Evolutionary conservation across 35 echinoderm and acorn worm species (phyloP).

Genomic region (Strongylocentrotus purpuratus): DNA sequence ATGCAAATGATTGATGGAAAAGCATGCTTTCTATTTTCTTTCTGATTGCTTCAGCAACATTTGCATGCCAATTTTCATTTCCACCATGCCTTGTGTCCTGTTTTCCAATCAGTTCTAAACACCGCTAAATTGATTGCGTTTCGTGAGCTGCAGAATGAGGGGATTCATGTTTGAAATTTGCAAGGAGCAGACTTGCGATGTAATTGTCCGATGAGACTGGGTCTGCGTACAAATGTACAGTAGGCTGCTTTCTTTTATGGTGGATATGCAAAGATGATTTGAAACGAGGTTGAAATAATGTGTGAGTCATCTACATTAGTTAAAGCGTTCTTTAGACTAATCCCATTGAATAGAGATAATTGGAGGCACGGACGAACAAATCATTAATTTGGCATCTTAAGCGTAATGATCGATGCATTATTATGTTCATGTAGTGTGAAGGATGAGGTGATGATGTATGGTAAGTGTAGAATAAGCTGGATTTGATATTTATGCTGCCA

Average conservation of each 20-base stretch:
- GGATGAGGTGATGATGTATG: neutral
- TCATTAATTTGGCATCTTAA: neutral
- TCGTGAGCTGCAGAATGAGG: neutral
- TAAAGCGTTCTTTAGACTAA: neutral
- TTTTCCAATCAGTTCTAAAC: constrained; percentile 12
- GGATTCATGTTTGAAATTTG: neutral
- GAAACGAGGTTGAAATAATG: neutral
- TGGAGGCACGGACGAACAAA: neutral
- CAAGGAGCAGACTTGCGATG: neutral
- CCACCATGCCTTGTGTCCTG: neutral
- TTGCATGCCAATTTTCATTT: constrained; percentile 18
- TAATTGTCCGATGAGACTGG: too few relatives aligned
- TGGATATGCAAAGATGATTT: neutral
- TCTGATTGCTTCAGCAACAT: constrained; percentile 2
- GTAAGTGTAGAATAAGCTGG: neutral
- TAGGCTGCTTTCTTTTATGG: too few relatives aligned
- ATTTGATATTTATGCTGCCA: too few relatives aligned
- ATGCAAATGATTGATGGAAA: neutral
- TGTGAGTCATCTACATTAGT: neutral
- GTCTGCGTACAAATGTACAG: too few relatives aligned
- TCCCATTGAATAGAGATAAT: neutral
- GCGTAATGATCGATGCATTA: neutral
- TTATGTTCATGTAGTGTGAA: neutral
- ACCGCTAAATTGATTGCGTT: neutral
- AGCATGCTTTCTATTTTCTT: neutral